Base-by-base conservation (phyloP, 2,113 vertebrate species). In the Dermatemys mawii region DNA sequence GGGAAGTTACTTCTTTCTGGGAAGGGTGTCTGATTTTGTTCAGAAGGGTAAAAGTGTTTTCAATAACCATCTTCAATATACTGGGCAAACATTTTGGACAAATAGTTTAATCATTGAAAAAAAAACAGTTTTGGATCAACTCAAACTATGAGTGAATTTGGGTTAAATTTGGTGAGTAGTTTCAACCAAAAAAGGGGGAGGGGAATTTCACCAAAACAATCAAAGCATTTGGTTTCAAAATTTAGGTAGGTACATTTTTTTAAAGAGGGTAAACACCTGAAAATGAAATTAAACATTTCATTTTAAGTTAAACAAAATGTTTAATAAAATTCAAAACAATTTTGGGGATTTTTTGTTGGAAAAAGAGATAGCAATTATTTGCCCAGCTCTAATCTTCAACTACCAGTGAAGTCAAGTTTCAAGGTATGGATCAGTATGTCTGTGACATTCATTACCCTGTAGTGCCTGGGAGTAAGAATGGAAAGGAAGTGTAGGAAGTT, bases 1-100 rank as follows among this genome's bases (percentile, higher is more conserved):
- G 93, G 78, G 75, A 92, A 86, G 60, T 93, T 96, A 91, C 60
- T 94, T 89, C 81, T 93, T 70, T 70, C 63, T 70, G 63, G 0
- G 0, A 44, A 83, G 88, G 82, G 54, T 94, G 93, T 81, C 48
- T 91, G 92, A 87, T 86, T 94, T 90, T 38, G 90, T 95, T 88
- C 60, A 38, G 44, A 83, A 44, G 35, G 38, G 41, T 19, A 60
- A 38, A 85, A 76, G 76, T 17, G n/a, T 84, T 8, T 86, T 60
- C 57, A 82, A 80, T 80, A 93, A 93, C 94, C 80, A 90, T 73
- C 32, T 1, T 73, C 78, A 93, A 5, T 38, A 93, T 85, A 70
- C 19, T 11, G 9, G 35, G n/a, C n/a, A 70, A 70, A 70, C 38
- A 11, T 5, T 38, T 22, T 21, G 9, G 17, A 38, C 35, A 38